A percentile compares a stretch with the other conserved stretches of the same genome.
These are phyloP conservation scores for Acrobasis consociella DNA, from an alignment of 2,888 invertebrate genomes.

Conservation along the genomic window DNA sequence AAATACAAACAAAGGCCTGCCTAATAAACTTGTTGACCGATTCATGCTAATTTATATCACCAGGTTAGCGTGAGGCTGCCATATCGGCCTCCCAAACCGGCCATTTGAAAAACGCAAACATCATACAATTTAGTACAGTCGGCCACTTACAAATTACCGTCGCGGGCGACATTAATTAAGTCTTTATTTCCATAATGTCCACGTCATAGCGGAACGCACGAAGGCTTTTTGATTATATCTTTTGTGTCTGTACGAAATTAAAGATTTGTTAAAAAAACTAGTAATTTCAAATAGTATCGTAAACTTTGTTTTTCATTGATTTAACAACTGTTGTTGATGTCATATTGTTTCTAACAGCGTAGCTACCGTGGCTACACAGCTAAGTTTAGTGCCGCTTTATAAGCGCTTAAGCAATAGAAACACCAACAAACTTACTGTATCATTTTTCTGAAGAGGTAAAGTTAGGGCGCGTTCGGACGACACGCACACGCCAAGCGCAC, in stretches of 20 bases:
- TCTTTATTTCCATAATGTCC: slow-evolving; percentile 37
- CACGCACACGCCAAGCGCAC: no score
- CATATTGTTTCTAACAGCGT: no score
- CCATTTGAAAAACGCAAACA: slow-evolving; percentile 41
- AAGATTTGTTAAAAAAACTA: no score
- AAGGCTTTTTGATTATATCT: slow-evolving; percentile 16
- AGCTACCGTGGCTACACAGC: no score
- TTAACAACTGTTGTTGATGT: no score
- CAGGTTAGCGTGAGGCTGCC: slow-evolving; percentile 22
- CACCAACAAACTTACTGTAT: no score
- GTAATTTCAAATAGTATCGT: no score
- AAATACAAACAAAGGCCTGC: not conserved
- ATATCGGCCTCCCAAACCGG: slow-evolving; percentile 34
- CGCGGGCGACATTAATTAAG: slow-evolving; percentile 37
- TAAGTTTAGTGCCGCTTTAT: no score
- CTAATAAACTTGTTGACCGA: slow-evolving; percentile 7
- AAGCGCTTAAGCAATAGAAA: no score
- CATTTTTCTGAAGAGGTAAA: no score
- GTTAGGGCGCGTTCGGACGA: no score
- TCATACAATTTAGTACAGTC: slow-evolving; percentile 32
- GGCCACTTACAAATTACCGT: slow-evolving; percentile 38
- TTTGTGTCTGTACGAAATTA: not conserved
- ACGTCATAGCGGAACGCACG: slow-evolving; percentile 28
- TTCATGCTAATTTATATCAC: slow-evolving; percentile 13
- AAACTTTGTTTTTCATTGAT: no score